phyloP scores from a whole-genome alignment of 2,113 vertebrate genomes.

The Anarrhichthys ocellatus region DNA sequence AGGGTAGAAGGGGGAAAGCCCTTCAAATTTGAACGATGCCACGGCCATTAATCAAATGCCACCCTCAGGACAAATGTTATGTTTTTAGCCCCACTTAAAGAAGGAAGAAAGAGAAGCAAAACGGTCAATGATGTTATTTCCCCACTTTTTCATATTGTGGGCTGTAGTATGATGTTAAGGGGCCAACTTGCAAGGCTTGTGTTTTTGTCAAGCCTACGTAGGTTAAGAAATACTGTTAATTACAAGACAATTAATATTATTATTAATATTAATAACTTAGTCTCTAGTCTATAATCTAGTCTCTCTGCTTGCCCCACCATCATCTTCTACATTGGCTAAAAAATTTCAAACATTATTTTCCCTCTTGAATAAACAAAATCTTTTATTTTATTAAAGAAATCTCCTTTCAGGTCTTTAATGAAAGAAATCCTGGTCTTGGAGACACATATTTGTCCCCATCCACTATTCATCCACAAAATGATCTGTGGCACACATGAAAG shows the following conservation, averaged over 20 bases:
- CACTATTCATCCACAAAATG: not conserved
- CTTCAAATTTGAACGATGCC: slow-evolving; percentile 52
- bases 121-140: not conserved
- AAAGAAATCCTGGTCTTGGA: not conserved
- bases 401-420: not conserved
- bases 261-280: not conserved
- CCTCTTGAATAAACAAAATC: not conserved
- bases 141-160: not conserved
- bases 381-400: not conserved
- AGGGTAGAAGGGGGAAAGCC: not conserved
- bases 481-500: not conserved
- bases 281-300: not conserved
- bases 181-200: not conserved
- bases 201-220: not conserved
- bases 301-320: not conserved
- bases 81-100: slow-evolving; percentile 38
- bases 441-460: not conserved
- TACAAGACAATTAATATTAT: not conserved
- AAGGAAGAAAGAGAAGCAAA: slow-evolving; percentile 9
- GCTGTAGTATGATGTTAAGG: not conserved
- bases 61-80: slow-evolving; percentile 34
- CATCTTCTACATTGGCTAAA: not conserved
- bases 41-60: slow-evolving; percentile 47
- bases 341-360: not conserved
- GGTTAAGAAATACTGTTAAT: not conserved